Conservation (phyloP, 1,140 invertebrate genomes). For the Pissodes strobi region DNA sequence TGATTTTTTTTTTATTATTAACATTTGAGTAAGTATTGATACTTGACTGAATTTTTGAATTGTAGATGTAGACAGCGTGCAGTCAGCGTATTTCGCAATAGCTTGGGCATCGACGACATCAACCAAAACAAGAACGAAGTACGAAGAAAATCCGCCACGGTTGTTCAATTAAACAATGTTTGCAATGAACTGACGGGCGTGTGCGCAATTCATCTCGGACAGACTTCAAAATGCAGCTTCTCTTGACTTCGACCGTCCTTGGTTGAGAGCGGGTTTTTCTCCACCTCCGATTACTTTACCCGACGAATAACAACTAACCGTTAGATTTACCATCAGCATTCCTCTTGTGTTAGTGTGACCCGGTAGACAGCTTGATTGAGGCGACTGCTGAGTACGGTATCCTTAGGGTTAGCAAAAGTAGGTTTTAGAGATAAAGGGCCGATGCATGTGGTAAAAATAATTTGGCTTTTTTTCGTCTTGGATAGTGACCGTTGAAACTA, state of each 20-base stretch:
- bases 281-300: background rate
- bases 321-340: background rate
- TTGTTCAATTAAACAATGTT: conserved; percentile 55
- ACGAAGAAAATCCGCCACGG: conserved; percentile 41
- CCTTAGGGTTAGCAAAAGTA: too few relatives aligned
- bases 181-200: conserved; percentile 58
- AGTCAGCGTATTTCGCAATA: conserved; percentile 54
- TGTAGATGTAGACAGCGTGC: conserved; percentile 48
- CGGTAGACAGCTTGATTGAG: too few relatives aligned
- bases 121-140: conserved; percentile 57
- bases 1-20: too few relatives aligned
- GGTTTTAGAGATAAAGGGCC: too few relatives aligned
- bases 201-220: conserved; percentile 63
- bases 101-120: conserved; percentile 59
- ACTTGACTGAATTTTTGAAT: too few relatives aligned
- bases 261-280: background rate
- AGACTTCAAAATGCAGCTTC: conserved; percentile 63
- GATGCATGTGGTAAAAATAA: too few relatives aligned
- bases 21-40: too few relatives aligned
- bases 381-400: too few relatives aligned
- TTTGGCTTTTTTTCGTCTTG: too few relatives aligned
- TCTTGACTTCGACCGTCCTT: conserved; percentile 52
- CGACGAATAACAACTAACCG: background rate
- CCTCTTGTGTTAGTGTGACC: background rate
- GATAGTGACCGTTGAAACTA: too few relatives aligned